Evolutionary conservation across 2,113 vertebrate genomes (phyloP), one percentile per base, ranked within the genome.

Genomic region (Corythaeola cristata): DNA sequence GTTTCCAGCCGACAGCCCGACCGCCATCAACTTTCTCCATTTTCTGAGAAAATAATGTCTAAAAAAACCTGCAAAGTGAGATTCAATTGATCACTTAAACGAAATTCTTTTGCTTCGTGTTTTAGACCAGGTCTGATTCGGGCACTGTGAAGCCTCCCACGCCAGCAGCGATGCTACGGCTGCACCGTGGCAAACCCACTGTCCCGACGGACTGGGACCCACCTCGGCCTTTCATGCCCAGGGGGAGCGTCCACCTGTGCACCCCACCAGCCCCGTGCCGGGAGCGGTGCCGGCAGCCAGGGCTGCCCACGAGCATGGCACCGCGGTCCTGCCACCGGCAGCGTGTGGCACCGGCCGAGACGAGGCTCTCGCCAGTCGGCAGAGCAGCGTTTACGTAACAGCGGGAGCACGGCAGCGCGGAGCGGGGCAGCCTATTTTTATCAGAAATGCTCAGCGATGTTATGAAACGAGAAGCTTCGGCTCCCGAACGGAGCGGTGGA

Each of bases 401-500:
- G 55, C 47, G 37, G 71, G 84, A 77, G 85, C 26, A 84, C 8
- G 33, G 96, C 95, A 35, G 92, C 44, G 18, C 15, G 32, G 95
- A 87, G 68, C 64, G 3, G 94, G 84, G 91, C 74, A 50, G 78
- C 93, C 94, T 96, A 94, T 96, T 96, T 96, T 88, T 93, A 96
- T 85, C 96, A 69, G 71, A 85, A 91, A 85, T 11, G 74, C 88
- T 85, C 80, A 0, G 64, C 5, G 5, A 20, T 12, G 80, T 94
- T 96, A 97, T 1, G 88, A 97, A 96, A 96, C 35, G 2, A 26
- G 83, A 9, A 35, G 93, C 93, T 35, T 14, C 1, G 30, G 89
- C 80, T 67, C 55, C 5, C 0, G 50, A 74, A 41, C 2, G 3
- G 17, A n/a, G 83, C 27, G 0, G 7, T 1, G 8, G 35, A 45